phyloP scores from a whole-genome alignment of 2,888 invertebrate genomes.

The Drosophila stalkeri region DNA sequence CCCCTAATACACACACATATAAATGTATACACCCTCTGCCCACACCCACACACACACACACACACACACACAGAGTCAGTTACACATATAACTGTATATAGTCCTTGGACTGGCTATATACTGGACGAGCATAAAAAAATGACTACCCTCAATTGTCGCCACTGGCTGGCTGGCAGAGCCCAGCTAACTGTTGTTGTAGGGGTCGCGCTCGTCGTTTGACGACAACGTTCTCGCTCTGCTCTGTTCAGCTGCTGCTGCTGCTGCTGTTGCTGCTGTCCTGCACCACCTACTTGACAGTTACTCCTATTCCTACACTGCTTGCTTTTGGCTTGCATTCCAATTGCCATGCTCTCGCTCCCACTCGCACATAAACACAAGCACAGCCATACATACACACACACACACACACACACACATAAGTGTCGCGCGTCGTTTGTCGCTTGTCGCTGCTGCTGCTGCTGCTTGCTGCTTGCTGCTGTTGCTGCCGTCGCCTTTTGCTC shows the following conservation, averaged over 20 bases:
- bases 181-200: conserved; percentile 34
- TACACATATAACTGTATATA: conserved; percentile 8
- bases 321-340: conserved; percentile 49
- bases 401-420: conserved; percentile 44
- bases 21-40: neutral
- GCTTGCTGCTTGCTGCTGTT: conserved; percentile 12
- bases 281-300: conserved; percentile 33
- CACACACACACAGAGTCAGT: neutral
- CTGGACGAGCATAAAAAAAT: conserved; percentile 59
- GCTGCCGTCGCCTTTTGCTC: conserved; percentile 56
- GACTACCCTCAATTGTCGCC: conserved; percentile 70
- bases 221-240: conserved; percentile 45
- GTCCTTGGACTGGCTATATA: conserved; percentile 25
- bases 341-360: conserved; percentile 38
- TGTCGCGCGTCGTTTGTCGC: conserved; percentile 68
- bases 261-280: conserved; percentile 23
- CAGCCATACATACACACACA: conserved; percentile 31
- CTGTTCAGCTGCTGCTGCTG: conserved; percentile 32
- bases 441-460: conserved; percentile 35
- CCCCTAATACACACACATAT: conserved; percentile 24
- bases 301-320: conserved; percentile 42
- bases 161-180: conserved; percentile 45
- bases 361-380: conserved; percentile 20
- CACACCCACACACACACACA: neutral
- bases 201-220: conserved; percentile 39